phyloP scores from a whole-genome alignment of 2,888 invertebrate species.

The Eupithecia dodoneata region DNA sequence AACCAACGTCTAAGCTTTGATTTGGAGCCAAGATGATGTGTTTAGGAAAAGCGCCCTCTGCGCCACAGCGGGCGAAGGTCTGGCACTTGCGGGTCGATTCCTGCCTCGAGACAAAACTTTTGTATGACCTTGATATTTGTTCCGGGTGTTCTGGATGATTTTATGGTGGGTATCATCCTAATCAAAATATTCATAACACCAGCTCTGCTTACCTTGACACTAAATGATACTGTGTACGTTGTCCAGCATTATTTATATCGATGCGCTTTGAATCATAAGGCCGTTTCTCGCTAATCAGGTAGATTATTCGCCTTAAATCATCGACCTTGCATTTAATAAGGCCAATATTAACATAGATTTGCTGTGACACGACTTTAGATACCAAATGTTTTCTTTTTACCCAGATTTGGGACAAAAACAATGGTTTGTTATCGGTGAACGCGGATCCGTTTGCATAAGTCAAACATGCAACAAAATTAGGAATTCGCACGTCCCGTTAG shows the following conservation, averaged over 20 bases:
- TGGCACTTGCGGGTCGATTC: too few species aligned
- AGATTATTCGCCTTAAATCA: neutral
- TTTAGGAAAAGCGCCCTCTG: too few species aligned
- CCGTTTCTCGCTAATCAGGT: neutral
- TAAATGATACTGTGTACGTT: too few species aligned
- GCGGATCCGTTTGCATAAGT: neutral
- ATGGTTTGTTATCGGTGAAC: neutral
- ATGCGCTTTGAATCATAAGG: neutral
- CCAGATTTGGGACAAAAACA: neutral
- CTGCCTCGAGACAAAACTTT: too few species aligned
- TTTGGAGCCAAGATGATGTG: too few species aligned
- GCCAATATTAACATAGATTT: neutral
- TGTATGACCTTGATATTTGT: too few species aligned
- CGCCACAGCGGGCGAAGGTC: too few species aligned
- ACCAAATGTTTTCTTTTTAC: neutral
- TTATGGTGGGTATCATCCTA: too few species aligned
- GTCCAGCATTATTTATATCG: neutral
- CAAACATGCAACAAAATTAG: constrained; percentile 7
- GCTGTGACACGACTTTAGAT: neutral
- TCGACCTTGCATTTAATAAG: constrained; percentile 1
- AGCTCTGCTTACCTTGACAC: too few species aligned
- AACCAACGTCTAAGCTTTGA: too few species aligned
- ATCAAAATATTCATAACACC: too few species aligned
- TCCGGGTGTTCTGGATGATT: too few species aligned
- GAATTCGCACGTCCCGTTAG: constrained; percentile 13